A percentile compares a stretch with the other conserved stretches of the same genome.
These are phyloP conservation scores for Phoenicopterus ruber DNA, from an alignment of 2,113 vertebrate genomes.

Conservation along the genomic window DNA sequence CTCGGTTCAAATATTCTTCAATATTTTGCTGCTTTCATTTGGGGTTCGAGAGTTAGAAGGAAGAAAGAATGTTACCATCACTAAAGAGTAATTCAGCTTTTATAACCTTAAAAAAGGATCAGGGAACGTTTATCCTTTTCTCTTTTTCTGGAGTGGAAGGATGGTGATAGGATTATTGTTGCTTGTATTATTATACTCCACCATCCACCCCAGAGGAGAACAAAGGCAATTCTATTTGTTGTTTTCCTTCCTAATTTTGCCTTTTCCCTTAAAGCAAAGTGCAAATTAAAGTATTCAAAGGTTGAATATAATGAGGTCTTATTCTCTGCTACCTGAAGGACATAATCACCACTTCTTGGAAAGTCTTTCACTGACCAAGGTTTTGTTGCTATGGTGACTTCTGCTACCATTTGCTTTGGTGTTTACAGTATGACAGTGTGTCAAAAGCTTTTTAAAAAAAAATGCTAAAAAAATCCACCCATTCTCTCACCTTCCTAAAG, in stretches of 20 bases:
- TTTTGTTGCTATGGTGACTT: conserved; percentile 49
- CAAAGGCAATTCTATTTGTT: background rate
- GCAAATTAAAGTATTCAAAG: conserved; percentile 1
- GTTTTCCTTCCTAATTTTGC: background rate
- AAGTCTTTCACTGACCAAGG: conserved; percentile 26
- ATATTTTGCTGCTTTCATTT: background rate
- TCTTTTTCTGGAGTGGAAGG: background rate
- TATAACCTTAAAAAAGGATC: background rate
- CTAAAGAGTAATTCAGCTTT: background rate
- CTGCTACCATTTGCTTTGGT: conserved; percentile 8
- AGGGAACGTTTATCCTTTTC: background rate
- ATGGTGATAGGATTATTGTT: background rate
- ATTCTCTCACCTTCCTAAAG: background rate
- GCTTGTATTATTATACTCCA: background rate
- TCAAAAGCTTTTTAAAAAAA: background rate
- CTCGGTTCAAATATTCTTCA: background rate
- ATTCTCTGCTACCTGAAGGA: conserved; percentile 4
- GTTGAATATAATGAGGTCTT: background rate
- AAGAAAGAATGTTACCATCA: background rate
- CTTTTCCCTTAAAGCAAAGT: background rate
- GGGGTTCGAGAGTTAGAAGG: background rate
- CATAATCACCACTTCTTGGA: conserved; percentile 9
- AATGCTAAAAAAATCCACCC: background rate
- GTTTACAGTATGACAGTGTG: background rate
- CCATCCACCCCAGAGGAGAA: background rate